Evolutionary conservation across 2,888 invertebrate genomes (phyloP).

Genomic region (Synergus umbraculus): DNA sequence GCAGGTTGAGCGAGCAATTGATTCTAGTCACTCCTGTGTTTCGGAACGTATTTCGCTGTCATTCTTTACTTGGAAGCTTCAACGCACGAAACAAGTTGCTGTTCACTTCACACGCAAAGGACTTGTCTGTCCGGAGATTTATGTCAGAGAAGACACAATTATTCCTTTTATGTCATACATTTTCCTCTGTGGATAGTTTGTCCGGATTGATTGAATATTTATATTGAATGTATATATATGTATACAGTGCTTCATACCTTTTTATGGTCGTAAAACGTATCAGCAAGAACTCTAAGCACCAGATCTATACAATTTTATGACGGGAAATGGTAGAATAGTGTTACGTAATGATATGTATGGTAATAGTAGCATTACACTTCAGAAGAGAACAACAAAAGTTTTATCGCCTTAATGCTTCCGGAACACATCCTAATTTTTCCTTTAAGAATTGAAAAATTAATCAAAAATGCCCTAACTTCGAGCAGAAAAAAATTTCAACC

Average conservation of each 20-base stretch:
- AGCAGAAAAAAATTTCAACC: too few relatives aligned
- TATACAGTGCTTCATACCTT: too few relatives aligned
- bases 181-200: not conserved
- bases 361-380: not conserved
- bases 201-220: not conserved
- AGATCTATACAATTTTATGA: too few relatives aligned
- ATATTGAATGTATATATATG: not conserved
- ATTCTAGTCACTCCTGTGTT: constrained; percentile 7
- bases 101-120: not conserved
- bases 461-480: too few relatives aligned
- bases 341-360: not conserved
- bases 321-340: too few relatives aligned
- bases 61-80: constrained; percentile 19
- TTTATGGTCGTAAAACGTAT: not conserved
- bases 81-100: constrained; percentile 11
- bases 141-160: constrained; percentile 22
- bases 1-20: constrained; percentile 22
- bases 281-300: too few relatives aligned
- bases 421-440: too few relatives aligned
- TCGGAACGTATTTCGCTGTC: constrained; percentile 16
- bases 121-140: constrained; percentile 24
- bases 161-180: constrained; percentile 16
- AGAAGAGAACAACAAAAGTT: not conserved
- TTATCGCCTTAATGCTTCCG: too few relatives aligned
- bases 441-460: too few relatives aligned